Base-by-base conservation (phyloP, 35 echinoderm and acorn worm species). In the Ophiothrix spiculata region DNA sequence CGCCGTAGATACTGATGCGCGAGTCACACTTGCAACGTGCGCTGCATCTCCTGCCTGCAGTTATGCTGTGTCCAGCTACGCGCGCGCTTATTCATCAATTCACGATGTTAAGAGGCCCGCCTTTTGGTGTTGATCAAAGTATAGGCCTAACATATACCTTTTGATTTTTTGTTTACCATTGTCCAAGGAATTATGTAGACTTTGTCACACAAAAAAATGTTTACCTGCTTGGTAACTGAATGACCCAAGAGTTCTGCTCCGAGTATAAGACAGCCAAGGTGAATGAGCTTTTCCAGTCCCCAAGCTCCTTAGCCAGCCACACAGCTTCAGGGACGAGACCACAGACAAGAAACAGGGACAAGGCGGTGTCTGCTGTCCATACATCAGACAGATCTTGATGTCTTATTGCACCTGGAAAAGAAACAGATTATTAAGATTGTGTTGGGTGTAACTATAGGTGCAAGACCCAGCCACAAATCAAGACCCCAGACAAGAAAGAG, bases 211-310 rank as follows among this genome's bases (percentile, higher is more conserved):
- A 49, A 49, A 49, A n/a, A n/a, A n/a, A n/a, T n/a, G n/a, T 28
- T 69, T 69, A 69, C 60, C 25, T 69, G 60, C 23, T 80, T 38
- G 0, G 21, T 17, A 80, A 39, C 21, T 4, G 78, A 25, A 40
- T 39, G 29, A 69, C 60, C 60, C 60, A 69, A 25, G 60, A 15
- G 25, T 69, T 69, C 38, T 93, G 82, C 49, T 75, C 46, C 23
- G 75, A 78, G 37, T 94, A 86, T 12, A 92, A 41, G 35, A 94
- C 91, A 35, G 91, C 86, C 32, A 98, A 75, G 16, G 85, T 84
- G 64, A 98, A 91, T 1, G 91, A 81, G 79, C 86, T 98, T 49
- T 89, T 98, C 91, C 92, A 94, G 82, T 98, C 92, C 1, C 92
- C 91, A 17, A 98, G 87, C 77, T 98, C 80, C 34, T 90, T 86